These are phyloP conservation scores for Pseudois nayaur DNA, from an alignment of 2,113 vertebrate species.

Conservation along the genomic window DNA sequence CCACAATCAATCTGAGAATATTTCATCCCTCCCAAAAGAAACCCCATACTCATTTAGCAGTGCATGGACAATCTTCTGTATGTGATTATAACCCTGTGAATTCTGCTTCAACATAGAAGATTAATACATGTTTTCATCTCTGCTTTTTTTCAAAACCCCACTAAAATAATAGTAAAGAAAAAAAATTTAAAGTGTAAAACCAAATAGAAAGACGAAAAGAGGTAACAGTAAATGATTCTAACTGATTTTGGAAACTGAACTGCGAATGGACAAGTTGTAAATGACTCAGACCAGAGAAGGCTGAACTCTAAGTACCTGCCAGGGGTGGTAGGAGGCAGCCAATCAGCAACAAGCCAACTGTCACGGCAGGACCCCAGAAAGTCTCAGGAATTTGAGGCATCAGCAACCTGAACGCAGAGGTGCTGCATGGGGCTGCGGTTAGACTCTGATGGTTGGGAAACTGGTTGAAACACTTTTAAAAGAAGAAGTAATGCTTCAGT, in stretches of 20 bases:
- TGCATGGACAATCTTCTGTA: not conserved
- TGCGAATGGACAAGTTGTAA: not conserved
- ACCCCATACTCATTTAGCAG: not conserved
- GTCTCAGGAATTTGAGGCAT: not conserved
- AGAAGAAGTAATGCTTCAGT: not conserved
- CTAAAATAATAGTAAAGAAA: not conserved
- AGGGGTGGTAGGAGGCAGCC: not conserved
- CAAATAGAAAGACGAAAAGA: not conserved
- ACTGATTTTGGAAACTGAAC: not conserved
- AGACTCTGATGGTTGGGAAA: not conserved
- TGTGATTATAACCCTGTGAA: not conserved
- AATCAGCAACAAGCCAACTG: not conserved
- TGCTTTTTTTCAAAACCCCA: not conserved
- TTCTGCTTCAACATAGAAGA: not conserved
- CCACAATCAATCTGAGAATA: not conserved
- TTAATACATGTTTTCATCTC: not conserved
- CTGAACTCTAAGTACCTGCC: not conserved
- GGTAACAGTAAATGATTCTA: not conserved
- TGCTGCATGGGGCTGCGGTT: not conserved
- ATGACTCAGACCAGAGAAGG: not conserved
- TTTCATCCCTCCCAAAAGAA: not conserved
- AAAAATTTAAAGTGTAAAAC: not conserved
- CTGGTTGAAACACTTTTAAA: not conserved
- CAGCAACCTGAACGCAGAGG: not conserved
- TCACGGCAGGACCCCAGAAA: not conserved